A percentile compares a stretch with the other conserved stretches of the same genome.
Evolutionary conservation across 2,888 invertebrate genomes (phyloP).

Genomic region (Lepeophtheirus nordmannii): DNA sequence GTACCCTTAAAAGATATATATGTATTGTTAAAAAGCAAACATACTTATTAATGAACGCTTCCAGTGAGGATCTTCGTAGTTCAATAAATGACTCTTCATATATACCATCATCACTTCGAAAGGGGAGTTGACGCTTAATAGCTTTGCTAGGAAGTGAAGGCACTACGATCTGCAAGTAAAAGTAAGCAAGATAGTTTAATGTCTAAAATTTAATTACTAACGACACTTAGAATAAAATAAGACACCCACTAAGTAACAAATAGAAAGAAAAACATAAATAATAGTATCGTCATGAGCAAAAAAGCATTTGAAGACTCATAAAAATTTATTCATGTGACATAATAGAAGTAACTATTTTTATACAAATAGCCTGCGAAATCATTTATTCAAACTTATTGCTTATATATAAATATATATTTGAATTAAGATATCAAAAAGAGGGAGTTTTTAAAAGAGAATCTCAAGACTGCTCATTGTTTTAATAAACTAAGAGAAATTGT

Average conservation of each 20-base stretch:
- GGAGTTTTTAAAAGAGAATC: too few species aligned
- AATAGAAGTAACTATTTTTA: too few species aligned
- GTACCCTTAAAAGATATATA: not conserved
- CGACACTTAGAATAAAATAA: not conserved
- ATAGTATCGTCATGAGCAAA: too few species aligned
- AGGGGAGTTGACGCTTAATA: slow-evolving; percentile 93
- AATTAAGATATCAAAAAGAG: too few species aligned
- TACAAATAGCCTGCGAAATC: too few species aligned
- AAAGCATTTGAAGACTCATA: too few species aligned
- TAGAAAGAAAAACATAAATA: too few species aligned
- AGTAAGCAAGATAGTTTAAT: slow-evolving; percentile 25
- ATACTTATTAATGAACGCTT: slow-evolving; percentile 95
- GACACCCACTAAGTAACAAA: not conserved
- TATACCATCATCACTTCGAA: slow-evolving; percentile 95
- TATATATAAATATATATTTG: too few species aligned
- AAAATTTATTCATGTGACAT: too few species aligned
- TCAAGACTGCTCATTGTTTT: too few species aligned
- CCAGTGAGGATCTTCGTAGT: slow-evolving; percentile 87
- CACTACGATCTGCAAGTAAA: slow-evolving; percentile 74
- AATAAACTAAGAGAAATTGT: too few species aligned
- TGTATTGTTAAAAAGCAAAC: slow-evolving; percentile 33
- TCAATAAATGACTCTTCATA: slow-evolving; percentile 99
- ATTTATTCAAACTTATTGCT: too few species aligned
- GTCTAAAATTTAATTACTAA: not conserved
- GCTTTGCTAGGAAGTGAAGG: slow-evolving; percentile 96